A percentile compares a stretch with the other conserved stretches of the same genome.
phyloP scores from a whole-genome alignment of 2,113 vertebrate species.

The Bambusicola thoracicus region DNA sequence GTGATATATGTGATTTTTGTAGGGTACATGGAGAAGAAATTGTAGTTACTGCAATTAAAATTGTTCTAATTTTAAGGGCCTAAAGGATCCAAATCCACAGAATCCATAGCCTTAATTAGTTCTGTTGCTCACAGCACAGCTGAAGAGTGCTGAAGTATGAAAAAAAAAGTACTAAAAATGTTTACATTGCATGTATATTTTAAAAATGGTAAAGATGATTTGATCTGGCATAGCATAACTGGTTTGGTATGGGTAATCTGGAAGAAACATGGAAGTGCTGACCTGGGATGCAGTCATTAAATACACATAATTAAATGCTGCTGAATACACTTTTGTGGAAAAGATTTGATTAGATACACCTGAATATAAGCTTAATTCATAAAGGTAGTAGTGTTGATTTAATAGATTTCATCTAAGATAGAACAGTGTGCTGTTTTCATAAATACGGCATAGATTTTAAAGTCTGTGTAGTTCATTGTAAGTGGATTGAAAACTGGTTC shows the following conservation, averaged over 20 bases:
- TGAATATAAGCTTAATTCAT: not conserved
- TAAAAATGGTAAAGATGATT: not conserved
- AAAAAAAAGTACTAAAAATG: not conserved
- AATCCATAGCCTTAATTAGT: not conserved
- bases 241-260: not conserved
- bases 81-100: not conserved
- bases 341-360: not conserved
- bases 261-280: not conserved
- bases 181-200: not conserved
- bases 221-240: not conserved
- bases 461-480: not conserved
- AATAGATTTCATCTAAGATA: not conserved
- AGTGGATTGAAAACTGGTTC: not conserved
- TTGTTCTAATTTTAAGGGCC: not conserved
- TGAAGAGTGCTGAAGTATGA: not conserved
- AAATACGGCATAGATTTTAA: not conserved
- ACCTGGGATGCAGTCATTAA: not conserved
- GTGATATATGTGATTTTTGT: not conserved
- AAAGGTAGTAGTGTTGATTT: not conserved
- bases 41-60: not conserved
- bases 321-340: not conserved
- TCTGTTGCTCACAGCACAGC: not conserved
- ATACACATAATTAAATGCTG: not conserved
- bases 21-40: not conserved
- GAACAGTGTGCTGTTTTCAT: not conserved